Base-by-base conservation (phyloP, 2,113 vertebrate genomes). In the Trinectes maculatus region DNA sequence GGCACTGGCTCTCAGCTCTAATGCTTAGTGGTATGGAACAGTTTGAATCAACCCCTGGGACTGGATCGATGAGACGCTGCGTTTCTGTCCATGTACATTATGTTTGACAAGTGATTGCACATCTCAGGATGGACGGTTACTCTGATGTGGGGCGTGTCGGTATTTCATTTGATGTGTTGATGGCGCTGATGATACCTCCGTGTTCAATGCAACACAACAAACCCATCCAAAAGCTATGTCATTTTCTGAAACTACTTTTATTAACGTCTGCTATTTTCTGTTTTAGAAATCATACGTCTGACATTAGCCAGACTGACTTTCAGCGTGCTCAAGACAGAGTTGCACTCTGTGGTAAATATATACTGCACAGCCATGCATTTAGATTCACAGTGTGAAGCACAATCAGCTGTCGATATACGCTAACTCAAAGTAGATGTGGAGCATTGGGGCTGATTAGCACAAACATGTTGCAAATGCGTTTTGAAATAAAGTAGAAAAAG, bases 41-140 rank as follows among this genome's bases (percentile, higher is more conserved):
- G 66, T 81, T 81, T 80, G 77, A 71, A 70, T 63, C 63, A n/a
- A 54, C 74, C 69, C 72, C 46, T 63, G 77, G 70, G 55, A 66
- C 15, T 25, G 51, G 76, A 84, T 84, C 68, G 60, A 88, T 89
- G 76, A 76, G 71, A 25, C 34, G 10, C 40, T 56, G 71, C 10
- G 34, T 58, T 81, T 72, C 54, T 79, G 66, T 74, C 81, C 71
- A 39, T 53, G 74, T 65, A 69, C 71, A 79, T 84, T 84, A 77
- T 43, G 65, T 68, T 66, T 77, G 77, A 79, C 73, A 58, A 71
- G 79, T 31, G 64, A 62, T 80, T 77, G 71, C 48, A 79, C 71
- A 68, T 71, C 71, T 58, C 22, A 55, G 54, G 70, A 80, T 73
- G 53, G 72, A 68, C 80, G 70, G 71, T 57, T 83, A 37, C 5